These are phyloP conservation scores for Opisthocomus hoazin DNA, from an alignment of 2,113 vertebrate genomes.

Conservation along the genomic window DNA sequence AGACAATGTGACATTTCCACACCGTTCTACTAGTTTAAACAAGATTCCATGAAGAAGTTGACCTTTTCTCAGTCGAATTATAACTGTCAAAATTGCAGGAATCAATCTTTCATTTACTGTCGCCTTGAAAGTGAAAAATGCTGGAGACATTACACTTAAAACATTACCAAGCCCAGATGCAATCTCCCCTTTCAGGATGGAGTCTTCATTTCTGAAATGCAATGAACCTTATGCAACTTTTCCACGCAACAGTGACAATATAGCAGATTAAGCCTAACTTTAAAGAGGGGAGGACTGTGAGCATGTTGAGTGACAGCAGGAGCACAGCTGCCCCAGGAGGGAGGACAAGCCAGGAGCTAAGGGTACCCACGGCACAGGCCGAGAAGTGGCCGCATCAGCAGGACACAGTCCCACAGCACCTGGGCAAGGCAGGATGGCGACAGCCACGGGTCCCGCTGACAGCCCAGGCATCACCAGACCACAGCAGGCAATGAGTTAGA, in stretches of 20 bases:
- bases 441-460: background rate
- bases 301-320: background rate
- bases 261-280: background rate
- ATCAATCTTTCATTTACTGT: slow-evolving; percentile 54
- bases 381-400: background rate
- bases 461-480: background rate
- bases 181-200: background rate
- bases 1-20: slow-evolving; percentile 31
- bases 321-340: background rate
- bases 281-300: background rate
- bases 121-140: slow-evolving; percentile 49
- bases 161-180: slow-evolving; percentile 23
- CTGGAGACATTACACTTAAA: slow-evolving; percentile 22
- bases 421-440: background rate
- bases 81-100: slow-evolving; percentile 58
- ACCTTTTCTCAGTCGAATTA: slow-evolving; percentile 57
- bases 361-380: background rate
- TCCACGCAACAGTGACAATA: background rate
- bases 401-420: background rate
- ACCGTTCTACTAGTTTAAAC: background rate
- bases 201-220: background rate
- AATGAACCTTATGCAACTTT: background rate
- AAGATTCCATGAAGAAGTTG: slow-evolving; percentile 40
- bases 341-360: background rate
- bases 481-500: background rate